These are phyloP conservation scores for Thecophora atra DNA, from an alignment of 2,888 invertebrate genomes.

Conservation along the genomic window DNA sequence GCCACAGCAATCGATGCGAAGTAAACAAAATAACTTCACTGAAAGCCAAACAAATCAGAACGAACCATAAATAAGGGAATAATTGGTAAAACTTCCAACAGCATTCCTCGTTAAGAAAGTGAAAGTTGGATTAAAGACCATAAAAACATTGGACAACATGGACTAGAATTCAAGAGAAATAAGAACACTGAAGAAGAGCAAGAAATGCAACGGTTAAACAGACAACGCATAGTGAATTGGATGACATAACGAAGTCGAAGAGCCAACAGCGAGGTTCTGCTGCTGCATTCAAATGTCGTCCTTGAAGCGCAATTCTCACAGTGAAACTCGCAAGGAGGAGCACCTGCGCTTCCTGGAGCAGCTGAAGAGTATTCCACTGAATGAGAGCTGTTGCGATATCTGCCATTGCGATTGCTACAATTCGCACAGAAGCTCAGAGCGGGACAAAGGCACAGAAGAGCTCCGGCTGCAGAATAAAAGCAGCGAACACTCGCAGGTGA, in stretches of 20 bases:
- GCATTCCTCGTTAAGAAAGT: background rate
- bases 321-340: conserved; percentile 49
- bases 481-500: background rate
- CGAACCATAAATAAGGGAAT: conserved; percentile 10
- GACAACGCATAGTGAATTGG: background rate
- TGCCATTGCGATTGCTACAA: conserved; percentile 63
- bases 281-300: background rate
- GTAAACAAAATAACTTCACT: conserved; percentile 33
- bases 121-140: background rate
- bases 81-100: conserved; percentile 2
- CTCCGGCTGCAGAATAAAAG: background rate
- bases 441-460: conserved; percentile 40
- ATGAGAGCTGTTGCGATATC: conserved; percentile 61
- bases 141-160: conserved; percentile 2
- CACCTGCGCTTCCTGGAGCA: conserved; percentile 55
- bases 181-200: background rate
- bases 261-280: conserved; percentile 7
- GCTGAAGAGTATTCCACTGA: conserved; percentile 51
- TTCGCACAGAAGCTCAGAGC: conserved; percentile 55
- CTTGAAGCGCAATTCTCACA: conserved; percentile 41
- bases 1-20: conserved; percentile 24
- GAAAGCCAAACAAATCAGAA: conserved; percentile 4
- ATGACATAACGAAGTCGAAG: conserved; percentile 17
- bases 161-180: background rate
- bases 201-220: conserved; percentile 1